A percentile compares a stretch with the other conserved stretches of the same genome.
phyloP scores from a whole-genome alignment of 2,797 vertebrate species.

The Squalus acanthias region DNA sequence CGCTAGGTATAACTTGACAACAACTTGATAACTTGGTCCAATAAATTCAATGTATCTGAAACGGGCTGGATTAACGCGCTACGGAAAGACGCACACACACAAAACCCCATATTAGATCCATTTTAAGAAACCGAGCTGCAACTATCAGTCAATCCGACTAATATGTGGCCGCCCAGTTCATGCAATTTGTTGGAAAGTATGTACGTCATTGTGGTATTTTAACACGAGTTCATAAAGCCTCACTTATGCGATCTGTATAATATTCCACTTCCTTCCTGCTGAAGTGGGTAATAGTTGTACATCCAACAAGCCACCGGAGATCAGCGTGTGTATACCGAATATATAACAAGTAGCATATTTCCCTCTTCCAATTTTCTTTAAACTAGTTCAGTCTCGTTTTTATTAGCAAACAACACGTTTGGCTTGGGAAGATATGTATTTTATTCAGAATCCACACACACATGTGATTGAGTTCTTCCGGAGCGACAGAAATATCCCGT shows the following conservation, averaged over 20 bases:
- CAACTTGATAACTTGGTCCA: neutral
- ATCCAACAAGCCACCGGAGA: slow-evolving; percentile 3
- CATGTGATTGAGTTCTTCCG: slow-evolving; percentile 11
- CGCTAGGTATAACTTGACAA: neutral
- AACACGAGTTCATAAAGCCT: slow-evolving; percentile 27
- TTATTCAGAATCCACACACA: slow-evolving; percentile 5
- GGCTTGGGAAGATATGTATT: neutral
- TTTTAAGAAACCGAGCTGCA: neutral
- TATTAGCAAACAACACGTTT: neutral
- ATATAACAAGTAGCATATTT: neutral
- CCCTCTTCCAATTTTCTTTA: neutral
- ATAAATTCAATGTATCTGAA: neutral
- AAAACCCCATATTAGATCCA: neutral
- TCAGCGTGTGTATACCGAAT: neutral
- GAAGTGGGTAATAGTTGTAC: slow-evolving; percentile 4
- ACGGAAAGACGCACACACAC: too few species aligned
- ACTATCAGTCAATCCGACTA: neutral
- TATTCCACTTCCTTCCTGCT: slow-evolving; percentile 35
- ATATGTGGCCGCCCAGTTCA: slow-evolving; percentile 25
- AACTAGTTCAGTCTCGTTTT: neutral
- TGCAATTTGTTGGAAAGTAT: slow-evolving; percentile 35
- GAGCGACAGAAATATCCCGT: neutral
- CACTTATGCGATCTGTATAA: slow-evolving; percentile 24
- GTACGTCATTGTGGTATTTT: slow-evolving; percentile 26
- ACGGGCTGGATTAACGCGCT: neutral